phyloP scores from a whole-genome alignment of 2,797 vertebrate genomes.

The Gallinago solitaria region DNA sequence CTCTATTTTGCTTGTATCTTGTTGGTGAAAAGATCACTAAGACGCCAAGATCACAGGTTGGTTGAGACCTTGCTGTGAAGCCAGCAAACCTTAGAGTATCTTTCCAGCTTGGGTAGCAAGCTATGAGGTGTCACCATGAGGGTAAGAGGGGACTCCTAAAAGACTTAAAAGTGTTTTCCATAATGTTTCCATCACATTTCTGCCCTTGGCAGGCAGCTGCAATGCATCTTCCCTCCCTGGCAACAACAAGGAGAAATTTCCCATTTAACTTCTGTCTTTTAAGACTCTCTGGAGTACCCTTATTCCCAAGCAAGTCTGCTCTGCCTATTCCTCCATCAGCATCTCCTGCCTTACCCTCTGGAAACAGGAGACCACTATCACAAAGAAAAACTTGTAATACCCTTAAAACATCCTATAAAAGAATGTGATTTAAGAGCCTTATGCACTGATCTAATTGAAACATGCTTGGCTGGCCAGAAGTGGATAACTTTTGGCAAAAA shows the following conservation, averaged over 20 bases:
- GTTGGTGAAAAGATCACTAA: neutral
- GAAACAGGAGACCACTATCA: neutral
- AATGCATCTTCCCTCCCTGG: neutral
- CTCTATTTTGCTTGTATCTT: neutral
- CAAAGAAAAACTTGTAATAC: neutral
- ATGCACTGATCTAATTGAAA: conserved; percentile 12
- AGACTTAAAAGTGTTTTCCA: neutral
- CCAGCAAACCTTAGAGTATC: neutral
- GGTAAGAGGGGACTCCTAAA: neutral
- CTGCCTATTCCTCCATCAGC: neutral
- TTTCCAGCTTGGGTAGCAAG: neutral
- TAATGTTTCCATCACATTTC: neutral
- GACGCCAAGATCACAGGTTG: neutral
- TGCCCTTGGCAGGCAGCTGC: neutral
- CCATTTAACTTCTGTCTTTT: neutral
- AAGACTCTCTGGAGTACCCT: neutral
- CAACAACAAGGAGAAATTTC: neutral
- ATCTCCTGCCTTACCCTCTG: neutral
- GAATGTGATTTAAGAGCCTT: neutral
- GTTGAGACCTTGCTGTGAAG: neutral
- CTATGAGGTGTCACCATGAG: neutral
- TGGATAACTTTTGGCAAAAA: neutral
- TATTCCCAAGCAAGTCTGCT: neutral
- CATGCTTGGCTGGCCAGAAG: neutral
- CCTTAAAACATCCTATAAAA: neutral